phyloP scores from a whole-genome alignment of 2,113 vertebrate species.

The Bubo bubo region DNA sequence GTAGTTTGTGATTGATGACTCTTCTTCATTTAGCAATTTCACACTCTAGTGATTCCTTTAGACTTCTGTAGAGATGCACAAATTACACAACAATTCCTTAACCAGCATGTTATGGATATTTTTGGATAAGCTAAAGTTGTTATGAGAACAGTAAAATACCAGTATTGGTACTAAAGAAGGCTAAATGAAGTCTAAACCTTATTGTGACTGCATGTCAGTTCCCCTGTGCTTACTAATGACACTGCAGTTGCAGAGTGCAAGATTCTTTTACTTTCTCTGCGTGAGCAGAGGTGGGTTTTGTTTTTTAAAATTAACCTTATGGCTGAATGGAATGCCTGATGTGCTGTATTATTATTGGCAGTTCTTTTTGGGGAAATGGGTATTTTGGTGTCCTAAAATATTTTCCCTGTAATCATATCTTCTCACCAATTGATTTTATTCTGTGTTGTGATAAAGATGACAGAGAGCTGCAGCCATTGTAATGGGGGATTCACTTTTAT shows the following conservation, averaged over 20 bases:
- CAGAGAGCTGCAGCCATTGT: not conserved
- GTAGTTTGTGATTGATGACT: not conserved
- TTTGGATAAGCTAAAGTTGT: not conserved
- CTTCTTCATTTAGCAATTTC: conserved; percentile 15
- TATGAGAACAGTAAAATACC: conserved; percentile 2
- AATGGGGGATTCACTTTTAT: not conserved
- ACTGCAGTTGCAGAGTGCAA: not conserved
- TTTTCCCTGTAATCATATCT: not conserved
- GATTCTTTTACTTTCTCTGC: not conserved
- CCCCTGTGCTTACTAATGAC: not conserved
- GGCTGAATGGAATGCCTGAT: not conserved
- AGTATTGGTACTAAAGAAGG: not conserved
- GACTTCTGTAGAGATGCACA: not conserved
- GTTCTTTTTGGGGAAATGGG: not conserved
- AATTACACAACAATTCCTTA: conserved; percentile 5
- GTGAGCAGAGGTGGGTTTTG: not conserved
- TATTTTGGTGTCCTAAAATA: not conserved
- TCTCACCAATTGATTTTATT: not conserved
- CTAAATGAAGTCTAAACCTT: not conserved
- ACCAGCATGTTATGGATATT: not conserved
- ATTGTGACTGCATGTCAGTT: not conserved
- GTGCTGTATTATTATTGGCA: not conserved
- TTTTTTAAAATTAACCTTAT: not conserved
- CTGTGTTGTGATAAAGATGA: not conserved
- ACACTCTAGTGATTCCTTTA: conserved; percentile 21